Evolutionary conservation across 92 coral and sea anemone species (phyloP).

Genomic region (Palythoa caribaeorum): DNA sequence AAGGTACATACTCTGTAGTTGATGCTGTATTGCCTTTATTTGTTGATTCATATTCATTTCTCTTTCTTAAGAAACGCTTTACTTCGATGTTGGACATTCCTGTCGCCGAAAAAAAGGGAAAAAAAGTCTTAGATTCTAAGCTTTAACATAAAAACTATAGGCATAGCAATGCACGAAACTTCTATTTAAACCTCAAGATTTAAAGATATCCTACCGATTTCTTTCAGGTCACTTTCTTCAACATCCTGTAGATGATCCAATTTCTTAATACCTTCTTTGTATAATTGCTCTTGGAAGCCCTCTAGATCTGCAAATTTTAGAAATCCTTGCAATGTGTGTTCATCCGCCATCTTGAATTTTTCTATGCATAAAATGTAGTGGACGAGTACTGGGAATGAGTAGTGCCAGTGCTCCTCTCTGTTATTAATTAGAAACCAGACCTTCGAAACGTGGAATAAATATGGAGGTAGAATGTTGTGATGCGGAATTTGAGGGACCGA

Average conservation of each 20-base stretch:
- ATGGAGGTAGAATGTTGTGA: slow-evolving; percentile 47
- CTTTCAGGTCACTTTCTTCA: slow-evolving; percentile 60
- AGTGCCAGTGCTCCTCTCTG: slow-evolving; percentile 49
- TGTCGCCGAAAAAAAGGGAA: slow-evolving; percentile 35
- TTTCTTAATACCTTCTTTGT: slow-evolving; percentile 43
- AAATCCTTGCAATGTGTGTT: slow-evolving; percentile 36
- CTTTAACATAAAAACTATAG: background rate
- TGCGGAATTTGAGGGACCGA: slow-evolving; percentile 23
- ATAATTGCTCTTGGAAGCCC: slow-evolving; percentile 40
- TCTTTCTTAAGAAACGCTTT: slow-evolving; percentile 61
- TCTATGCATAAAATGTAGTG: slow-evolving; percentile 1
- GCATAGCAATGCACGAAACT: background rate
- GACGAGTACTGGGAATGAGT: slow-evolving; percentile 54
- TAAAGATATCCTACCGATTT: slow-evolving; percentile 39
- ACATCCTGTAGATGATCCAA: slow-evolving; percentile 66
- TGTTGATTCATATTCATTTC: background rate
- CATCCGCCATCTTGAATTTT: slow-evolving; percentile 35
- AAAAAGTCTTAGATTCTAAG: background rate
- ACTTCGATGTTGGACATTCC: slow-evolving; percentile 65
- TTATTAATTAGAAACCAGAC: slow-evolving; percentile 22
- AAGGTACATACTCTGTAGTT: slow-evolving; percentile 34
- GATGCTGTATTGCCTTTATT: too few relatives aligned
- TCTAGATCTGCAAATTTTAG: slow-evolving; percentile 61
- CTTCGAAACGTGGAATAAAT: slow-evolving; percentile 40
- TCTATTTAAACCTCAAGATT: too few relatives aligned